phyloP scores from a whole-genome alignment of 2,888 invertebrate species.

The Ctena decussata region DNA sequence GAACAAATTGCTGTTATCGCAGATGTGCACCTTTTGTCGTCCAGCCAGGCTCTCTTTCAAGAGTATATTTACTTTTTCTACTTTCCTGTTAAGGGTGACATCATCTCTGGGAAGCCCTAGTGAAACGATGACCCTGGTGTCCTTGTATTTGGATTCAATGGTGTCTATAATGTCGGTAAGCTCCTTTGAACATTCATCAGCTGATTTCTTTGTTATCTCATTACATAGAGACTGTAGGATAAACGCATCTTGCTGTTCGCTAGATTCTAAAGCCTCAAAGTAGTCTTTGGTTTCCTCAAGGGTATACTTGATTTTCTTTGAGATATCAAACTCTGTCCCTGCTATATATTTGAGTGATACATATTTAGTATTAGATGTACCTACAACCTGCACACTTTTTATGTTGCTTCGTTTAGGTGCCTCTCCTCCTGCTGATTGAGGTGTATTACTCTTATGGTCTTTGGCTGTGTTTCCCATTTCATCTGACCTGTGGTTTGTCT shows the following conservation, averaged over 20 bases:
- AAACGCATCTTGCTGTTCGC: not conserved
- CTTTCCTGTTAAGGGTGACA: not conserved
- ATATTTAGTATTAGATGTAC: not conserved
- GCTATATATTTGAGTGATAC: not conserved
- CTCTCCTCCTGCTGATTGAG: not conserved
- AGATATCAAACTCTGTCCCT: not conserved
- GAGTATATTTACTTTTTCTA: not conserved
- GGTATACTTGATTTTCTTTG: not conserved
- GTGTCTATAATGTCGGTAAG: not conserved
- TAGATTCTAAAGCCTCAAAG: not conserved
- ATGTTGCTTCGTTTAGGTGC: not conserved
- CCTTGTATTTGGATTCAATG: not conserved
- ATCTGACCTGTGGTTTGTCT: not conserved
- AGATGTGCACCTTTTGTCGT: not conserved
- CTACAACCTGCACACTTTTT: not conserved
- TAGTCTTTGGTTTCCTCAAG: not conserved
- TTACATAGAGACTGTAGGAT: not conserved
- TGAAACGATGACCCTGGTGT: not conserved
- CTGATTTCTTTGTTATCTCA: not conserved
- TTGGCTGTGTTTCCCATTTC: not conserved
- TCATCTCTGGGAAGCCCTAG: not conserved
- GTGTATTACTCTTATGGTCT: not conserved
- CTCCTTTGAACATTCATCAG: not conserved
- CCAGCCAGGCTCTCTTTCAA: not conserved
- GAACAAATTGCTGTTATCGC: not conserved